phyloP scores from a whole-genome alignment of 2,888 invertebrate species.

The Hemithea aestivaria region DNA sequence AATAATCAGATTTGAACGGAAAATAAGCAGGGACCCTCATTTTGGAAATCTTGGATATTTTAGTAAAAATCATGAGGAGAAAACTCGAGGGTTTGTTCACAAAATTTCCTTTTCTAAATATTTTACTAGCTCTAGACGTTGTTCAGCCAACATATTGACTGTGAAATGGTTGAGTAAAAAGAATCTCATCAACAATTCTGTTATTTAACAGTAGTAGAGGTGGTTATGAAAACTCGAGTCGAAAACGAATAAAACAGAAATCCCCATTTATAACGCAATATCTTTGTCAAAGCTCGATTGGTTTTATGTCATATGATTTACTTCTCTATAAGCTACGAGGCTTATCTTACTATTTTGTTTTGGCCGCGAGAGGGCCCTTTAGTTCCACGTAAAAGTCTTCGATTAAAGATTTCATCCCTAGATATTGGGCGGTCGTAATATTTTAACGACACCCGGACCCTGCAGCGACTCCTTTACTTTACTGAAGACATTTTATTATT shows the following conservation, averaged over 20 bases:
- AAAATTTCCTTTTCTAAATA: too few relatives aligned
- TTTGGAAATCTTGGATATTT: slow-evolving; percentile 6
- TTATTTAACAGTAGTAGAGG: not conserved
- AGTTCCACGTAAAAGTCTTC: slow-evolving; percentile 58
- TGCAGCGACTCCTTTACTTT: slow-evolving; percentile 64
- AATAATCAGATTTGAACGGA: slow-evolving; percentile 25
- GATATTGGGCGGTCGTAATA: slow-evolving; percentile 75
- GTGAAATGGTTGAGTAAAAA: too few relatives aligned
- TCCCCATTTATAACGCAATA: slow-evolving; percentile 29
- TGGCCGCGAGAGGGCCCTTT: slow-evolving; percentile 43
- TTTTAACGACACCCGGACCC: slow-evolving; percentile 67
- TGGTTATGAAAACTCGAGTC: slow-evolving; percentile 7
- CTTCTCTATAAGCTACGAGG: slow-evolving; percentile 43
- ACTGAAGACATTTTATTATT: slow-evolving; percentile 71
- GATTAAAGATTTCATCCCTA: slow-evolving; percentile 72
- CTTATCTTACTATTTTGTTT: slow-evolving; percentile 54
- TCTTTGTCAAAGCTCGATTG: slow-evolving; percentile 40
- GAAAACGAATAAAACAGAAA: slow-evolving; percentile 22
- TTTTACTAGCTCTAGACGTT: too few relatives aligned
- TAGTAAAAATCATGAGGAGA: not conserved
- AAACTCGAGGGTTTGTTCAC: too few relatives aligned
- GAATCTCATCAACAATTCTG: too few relatives aligned
- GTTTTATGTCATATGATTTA: slow-evolving; percentile 56
- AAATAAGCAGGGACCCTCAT: slow-evolving; percentile 16
- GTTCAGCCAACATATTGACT: too few relatives aligned